Evolutionary conservation across 2,888 invertebrate genomes (phyloP).

Genomic region (Orthonevra nobilis): DNA sequence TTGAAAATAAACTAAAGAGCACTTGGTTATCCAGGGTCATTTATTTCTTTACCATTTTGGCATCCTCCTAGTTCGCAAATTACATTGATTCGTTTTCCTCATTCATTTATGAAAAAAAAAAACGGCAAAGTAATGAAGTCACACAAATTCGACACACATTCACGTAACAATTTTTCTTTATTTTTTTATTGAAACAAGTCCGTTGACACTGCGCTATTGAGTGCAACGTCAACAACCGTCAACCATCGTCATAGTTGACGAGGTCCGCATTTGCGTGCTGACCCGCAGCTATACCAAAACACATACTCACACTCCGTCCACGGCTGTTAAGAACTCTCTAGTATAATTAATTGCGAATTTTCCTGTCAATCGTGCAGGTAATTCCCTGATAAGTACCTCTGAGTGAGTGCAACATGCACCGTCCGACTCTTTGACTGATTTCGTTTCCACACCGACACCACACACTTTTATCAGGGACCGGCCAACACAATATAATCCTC

Average conservation of each 20-base stretch:
- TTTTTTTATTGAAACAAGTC: constrained; percentile 27
- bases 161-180: too few species aligned
- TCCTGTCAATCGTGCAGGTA: constrained; percentile 70
- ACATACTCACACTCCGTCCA: constrained; percentile 19
- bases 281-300: constrained; percentile 60
- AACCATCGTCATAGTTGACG: constrained; percentile 68
- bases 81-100: too few species aligned
- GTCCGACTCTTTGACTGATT: constrained; percentile 47
- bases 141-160: constrained; percentile 1
- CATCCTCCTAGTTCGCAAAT: too few species aligned
- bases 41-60: too few species aligned
- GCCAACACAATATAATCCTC: constrained; percentile 1
- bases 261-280: constrained; percentile 65
- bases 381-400: constrained; percentile 69
- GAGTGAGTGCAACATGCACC: constrained; percentile 69
- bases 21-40: too few species aligned
- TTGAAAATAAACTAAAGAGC: too few species aligned
- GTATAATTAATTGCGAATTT: constrained; percentile 70
- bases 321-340: constrained; percentile 35
- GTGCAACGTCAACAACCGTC: constrained; percentile 57
- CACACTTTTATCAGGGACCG: constrained; percentile 6
- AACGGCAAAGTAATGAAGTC: constrained; percentile 34
- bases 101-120: background rate
- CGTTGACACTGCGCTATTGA: constrained; percentile 33
- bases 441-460: constrained; percentile 22